Percentiles rank a stretch among this genome's conserved stretches.
Evolutionary conservation across 1,140 invertebrate species (phyloP).

Genomic region (Gyrodactylus bullatarudis): DNA sequence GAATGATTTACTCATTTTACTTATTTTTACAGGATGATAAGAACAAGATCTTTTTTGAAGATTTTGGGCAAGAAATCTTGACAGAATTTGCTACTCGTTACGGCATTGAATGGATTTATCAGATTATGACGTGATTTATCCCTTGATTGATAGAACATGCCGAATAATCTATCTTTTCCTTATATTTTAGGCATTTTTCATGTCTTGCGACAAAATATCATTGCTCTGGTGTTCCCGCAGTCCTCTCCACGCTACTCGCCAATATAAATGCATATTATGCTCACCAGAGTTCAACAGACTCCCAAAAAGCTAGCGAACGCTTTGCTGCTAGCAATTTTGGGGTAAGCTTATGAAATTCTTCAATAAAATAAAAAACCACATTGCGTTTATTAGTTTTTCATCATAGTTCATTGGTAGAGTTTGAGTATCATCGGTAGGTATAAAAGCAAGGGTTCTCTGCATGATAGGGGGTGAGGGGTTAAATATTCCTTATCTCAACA

Average conservation of each 20-base stretch:
- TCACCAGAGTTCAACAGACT: slow-evolving; percentile 60
- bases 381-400: background rate
- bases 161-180: background rate
- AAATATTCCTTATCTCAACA: too few relatives aligned
- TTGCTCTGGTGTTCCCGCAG: slow-evolving; percentile 81
- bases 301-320: slow-evolving; percentile 60
- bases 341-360: slow-evolving; percentile 25
- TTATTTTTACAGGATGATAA: slow-evolving; percentile 36
- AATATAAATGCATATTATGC: slow-evolving; percentile 99
- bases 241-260: slow-evolving; percentile 84
- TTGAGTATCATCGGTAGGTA: too few relatives aligned
- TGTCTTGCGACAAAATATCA: slow-evolving; percentile 95
- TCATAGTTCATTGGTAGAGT: background rate
- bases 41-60: slow-evolving; percentile 97
- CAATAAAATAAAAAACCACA: too few relatives aligned
- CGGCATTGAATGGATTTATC: slow-evolving; percentile 95
- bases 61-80: slow-evolving; percentile 71
- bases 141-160: background rate
- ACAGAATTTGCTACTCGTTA: slow-evolving; percentile 99
- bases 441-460: too few relatives aligned
- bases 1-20: background rate
- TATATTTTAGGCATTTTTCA: slow-evolving; percentile 55
- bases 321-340: slow-evolving; percentile 98
- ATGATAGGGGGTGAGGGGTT: too few relatives aligned
- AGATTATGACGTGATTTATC: slow-evolving; percentile 66